These are phyloP conservation scores for Cotesia glomerata DNA, from an alignment of 1,140 invertebrate species.

Conservation along the genomic window DNA sequence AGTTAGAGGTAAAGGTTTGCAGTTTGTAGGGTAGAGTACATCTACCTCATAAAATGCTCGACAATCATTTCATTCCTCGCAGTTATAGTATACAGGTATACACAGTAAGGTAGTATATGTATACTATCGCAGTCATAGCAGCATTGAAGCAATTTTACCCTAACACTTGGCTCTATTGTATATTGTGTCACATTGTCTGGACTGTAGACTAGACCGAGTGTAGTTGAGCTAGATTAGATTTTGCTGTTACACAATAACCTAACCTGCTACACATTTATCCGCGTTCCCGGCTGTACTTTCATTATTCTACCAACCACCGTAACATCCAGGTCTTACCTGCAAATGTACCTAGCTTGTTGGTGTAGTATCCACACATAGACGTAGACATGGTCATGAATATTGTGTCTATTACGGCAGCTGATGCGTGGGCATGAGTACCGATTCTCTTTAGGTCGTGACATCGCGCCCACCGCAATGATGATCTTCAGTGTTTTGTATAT, in stretches of 20 bases:
- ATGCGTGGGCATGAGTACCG: conserved; percentile 21
- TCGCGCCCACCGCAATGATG: conserved; percentile 10
- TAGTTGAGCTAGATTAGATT: conserved; percentile 46
- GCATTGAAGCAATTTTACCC: conserved; percentile 17
- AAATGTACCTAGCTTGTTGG: too few species aligned
- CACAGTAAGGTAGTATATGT: conserved; percentile 14
- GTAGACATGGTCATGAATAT: background rate
- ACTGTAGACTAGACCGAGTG: conserved; percentile 39
- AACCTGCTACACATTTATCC: conserved; percentile 28
- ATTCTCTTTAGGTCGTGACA: conserved; percentile 20
- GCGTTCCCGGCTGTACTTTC: background rate
- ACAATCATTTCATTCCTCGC: too few species aligned
- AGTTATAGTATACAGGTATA: too few species aligned
- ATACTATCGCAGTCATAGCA: conserved; percentile 28
- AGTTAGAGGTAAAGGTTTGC: too few species aligned
- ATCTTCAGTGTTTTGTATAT: background rate
- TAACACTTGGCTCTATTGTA: conserved; percentile 37
- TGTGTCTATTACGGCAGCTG: conserved; percentile 11
- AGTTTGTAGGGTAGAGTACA: too few species aligned
- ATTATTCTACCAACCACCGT: background rate
- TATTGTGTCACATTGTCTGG: conserved; percentile 46
- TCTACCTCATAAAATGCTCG: too few species aligned
- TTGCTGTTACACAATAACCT: conserved; percentile 37
- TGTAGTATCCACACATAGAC: too few species aligned
- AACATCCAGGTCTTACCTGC: too few species aligned